phyloP scores from a whole-genome alignment of 1,140 invertebrate species.

The Pogonognathellus flavescens region DNA sequence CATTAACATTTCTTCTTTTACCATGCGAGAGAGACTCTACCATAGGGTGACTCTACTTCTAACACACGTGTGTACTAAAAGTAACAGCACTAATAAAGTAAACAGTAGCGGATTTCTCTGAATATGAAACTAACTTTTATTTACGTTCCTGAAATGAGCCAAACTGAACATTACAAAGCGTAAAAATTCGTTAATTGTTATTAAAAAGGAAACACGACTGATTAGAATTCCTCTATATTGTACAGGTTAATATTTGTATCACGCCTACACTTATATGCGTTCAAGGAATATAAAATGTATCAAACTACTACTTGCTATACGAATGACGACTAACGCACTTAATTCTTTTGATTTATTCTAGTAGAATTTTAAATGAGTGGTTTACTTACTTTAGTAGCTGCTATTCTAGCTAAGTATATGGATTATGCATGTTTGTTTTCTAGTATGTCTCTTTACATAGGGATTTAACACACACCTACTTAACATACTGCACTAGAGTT shows the following conservation, averaged over 20 bases:
- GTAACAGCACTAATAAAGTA: background rate
- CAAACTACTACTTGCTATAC: no score
- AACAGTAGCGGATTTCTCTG: background rate
- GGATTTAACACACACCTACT: background rate
- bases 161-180: conserved; percentile 5
- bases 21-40: no score
- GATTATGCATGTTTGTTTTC: background rate
- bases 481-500: background rate
- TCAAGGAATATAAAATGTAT: no score
- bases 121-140: no score
- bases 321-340: no score
- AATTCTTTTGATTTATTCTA: background rate
- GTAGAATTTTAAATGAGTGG: background rate
- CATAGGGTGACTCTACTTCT: no score
- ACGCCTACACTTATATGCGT: background rate
- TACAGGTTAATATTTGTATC: background rate
- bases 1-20: no score
- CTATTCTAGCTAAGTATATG: background rate
- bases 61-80: no score
- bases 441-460: background rate
- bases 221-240: conserved; percentile 19
- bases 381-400: background rate
- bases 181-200: conserved; percentile 35
- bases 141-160: conserved; percentile 16
- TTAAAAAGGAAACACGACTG: conserved; percentile 26